Percentiles rank a stretch among this genome's conserved stretches.
Conservation (phyloP, 2,888 invertebrate genomes). For the Syritta pipiens region DNA sequence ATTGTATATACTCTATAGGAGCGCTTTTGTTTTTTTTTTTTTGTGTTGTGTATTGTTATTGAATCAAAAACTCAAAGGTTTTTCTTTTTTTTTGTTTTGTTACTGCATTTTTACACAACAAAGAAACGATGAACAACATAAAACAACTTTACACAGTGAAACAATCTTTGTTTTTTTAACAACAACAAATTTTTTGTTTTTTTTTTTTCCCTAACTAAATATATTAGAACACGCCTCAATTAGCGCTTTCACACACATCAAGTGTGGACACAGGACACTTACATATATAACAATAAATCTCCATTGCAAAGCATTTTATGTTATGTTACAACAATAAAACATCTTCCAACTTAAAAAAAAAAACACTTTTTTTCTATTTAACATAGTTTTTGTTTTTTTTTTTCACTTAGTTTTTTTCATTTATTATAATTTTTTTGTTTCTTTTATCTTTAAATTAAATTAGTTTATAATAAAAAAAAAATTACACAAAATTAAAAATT, state of each 20-base stretch:
- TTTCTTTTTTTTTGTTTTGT: conserved; percentile 2
- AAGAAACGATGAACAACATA: conserved; percentile 3
- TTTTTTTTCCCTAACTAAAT: conserved; percentile 39
- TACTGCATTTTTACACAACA: neutral
- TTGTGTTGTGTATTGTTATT: no score
- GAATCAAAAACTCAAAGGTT: neutral
- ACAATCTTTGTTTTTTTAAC: no score
- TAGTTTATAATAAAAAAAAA: conserved; percentile 37
- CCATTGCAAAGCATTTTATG: neutral
- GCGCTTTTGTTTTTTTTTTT: no score
- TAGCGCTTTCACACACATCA: conserved; percentile 48
- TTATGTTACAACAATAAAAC: conserved; percentile 1
- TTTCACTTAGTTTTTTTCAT: conserved; percentile 10
- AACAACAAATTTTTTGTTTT: conserved; percentile 49
- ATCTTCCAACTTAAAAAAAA: conserved; percentile 18
- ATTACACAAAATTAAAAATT: conserved; percentile 54
- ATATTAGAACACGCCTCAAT: conserved; percentile 52
- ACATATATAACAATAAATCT: conserved; percentile 42
- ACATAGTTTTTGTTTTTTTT: neutral
- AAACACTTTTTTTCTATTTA: neutral
- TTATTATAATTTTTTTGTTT: conserved; percentile 12
- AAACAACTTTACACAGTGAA: conserved; percentile 42
- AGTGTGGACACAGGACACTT: conserved; percentile 47
- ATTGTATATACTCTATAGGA: conserved; percentile 1
- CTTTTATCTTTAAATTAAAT: conserved; percentile 45